Base-by-base conservation (phyloP, 1,140 invertebrate species). In the Zaprionus capensis region DNA sequence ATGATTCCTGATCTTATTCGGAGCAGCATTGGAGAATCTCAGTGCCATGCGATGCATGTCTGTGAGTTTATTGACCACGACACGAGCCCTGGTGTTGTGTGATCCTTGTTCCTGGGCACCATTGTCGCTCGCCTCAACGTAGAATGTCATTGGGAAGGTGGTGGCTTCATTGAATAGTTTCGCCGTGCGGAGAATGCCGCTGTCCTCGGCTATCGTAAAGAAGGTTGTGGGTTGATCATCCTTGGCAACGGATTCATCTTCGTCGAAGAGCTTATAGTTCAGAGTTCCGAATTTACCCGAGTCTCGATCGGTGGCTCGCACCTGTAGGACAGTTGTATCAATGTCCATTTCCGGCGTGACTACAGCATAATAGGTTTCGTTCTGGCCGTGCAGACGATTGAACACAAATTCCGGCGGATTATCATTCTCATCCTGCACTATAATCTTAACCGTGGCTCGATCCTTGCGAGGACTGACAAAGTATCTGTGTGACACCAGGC, bases 381-480 rank as follows among this genome's bases (percentile, higher is more conserved):
- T 90, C 12, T 84, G 87, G 4, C 84, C 93, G 9, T 80, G 73
- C 6, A 80, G 26, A 2, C 95, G 94, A 1, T 96, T 95, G 70
- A 96, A 96, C 1, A 97, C 92, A 91, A 98, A 98, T 69, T 95
- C 94, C 0, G 98, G 97, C 4, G 94, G 94, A 90, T 98, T 98
- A 85, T 98, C 97, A 85, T 98, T 98, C 1, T 97, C 95, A 91
- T 98, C 97, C 0, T 96, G 93, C 0, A 99, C 95, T 78, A 97
- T 96, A 5, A 99, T 95, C 71, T 96, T 96, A 0, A 99, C 94
- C 84, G 95, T 95, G 0, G 96, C 95, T 11, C 94, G 94, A 78
- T 96, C 96, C 63, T 95, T 94, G 11, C 95, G 95, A 0, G 95
- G 95, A 93, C 97, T 97, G 5, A 97, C 94, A 6, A 96, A 94